Conservation (phyloP, 2,888 invertebrate species). For the Trypoxylon attenuatum region DNA sequence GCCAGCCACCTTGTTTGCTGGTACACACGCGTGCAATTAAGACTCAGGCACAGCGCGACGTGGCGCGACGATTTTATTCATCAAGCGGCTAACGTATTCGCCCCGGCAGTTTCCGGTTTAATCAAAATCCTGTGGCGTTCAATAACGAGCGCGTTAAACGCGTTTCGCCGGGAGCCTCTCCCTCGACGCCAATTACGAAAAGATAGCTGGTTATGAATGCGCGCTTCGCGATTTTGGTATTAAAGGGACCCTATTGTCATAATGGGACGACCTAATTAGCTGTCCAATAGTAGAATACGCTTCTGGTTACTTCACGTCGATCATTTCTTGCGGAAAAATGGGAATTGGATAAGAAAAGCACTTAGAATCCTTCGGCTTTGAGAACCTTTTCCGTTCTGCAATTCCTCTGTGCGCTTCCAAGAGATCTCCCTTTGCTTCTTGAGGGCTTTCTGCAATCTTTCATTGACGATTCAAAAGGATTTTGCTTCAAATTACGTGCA, state of each 20-base stretch:
- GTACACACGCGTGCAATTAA: too few relatives aligned
- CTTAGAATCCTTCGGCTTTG: slow-evolving; percentile 11
- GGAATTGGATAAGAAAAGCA: slow-evolving; percentile 16
- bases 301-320: slow-evolving; percentile 17
- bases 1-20: too few relatives aligned
- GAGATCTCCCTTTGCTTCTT: not conserved
- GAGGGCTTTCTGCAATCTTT: too few relatives aligned
- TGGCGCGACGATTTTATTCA: not conserved
- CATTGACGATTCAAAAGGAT: too few relatives aligned
- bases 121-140: not conserved
- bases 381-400: slow-evolving; percentile 24
- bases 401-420: slow-evolving; percentile 9
- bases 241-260: not conserved
- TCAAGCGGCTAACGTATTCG: too few relatives aligned
- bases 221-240: slow-evolving; percentile 1
- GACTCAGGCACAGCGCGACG: not conserved
- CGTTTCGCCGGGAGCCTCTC: not conserved
- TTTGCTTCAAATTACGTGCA: too few relatives aligned
- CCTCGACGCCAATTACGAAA: not conserved
- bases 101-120: not conserved
- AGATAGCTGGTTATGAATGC: slow-evolving; percentile 4
- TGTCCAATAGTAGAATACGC: slow-evolving; percentile 13
- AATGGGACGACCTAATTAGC: slow-evolving; percentile 13
- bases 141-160: not conserved
- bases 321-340: slow-evolving; percentile 4